Evolutionary conservation across 2,797 vertebrate species (phyloP).

Genomic region (Cynopterus sphinx): DNA sequence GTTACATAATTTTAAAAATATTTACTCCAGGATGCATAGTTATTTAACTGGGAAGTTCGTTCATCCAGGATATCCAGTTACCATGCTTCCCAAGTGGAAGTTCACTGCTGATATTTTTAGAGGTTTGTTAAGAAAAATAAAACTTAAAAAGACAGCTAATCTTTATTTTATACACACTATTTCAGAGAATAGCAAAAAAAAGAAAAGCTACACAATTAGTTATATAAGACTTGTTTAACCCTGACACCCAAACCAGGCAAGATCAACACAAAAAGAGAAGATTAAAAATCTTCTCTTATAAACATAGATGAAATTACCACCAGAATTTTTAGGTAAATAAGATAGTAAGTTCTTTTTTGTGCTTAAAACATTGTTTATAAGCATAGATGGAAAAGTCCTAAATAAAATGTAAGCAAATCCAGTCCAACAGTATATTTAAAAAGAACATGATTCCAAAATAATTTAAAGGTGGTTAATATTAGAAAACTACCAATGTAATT

Average conservation of each 20-base stretch:
- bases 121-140: not conserved
- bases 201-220: not conserved
- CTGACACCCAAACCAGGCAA: not conserved
- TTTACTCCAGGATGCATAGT: not conserved
- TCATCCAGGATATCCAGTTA: not conserved
- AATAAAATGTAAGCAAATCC: not conserved
- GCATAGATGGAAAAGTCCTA: not conserved
- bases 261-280: not conserved
- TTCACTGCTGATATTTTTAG: conserved; percentile 26
- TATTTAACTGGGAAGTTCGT: not conserved
- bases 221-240: not conserved
- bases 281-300: not conserved
- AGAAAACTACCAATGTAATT: not conserved
- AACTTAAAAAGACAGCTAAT: conserved; percentile 25
- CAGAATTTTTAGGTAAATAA: not conserved
- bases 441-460: conserved; percentile 22
- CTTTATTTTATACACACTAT: not conserved
- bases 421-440: not conserved
- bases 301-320: not conserved
- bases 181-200: not conserved
- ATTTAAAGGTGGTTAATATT: not conserved
- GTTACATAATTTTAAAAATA: conserved; percentile 40
- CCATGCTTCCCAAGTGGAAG: not conserved
- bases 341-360: not conserved
- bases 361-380: not conserved